Base-by-base conservation (phyloP, 2,797 vertebrate species). In the Phoxinus dragarum region DNA sequence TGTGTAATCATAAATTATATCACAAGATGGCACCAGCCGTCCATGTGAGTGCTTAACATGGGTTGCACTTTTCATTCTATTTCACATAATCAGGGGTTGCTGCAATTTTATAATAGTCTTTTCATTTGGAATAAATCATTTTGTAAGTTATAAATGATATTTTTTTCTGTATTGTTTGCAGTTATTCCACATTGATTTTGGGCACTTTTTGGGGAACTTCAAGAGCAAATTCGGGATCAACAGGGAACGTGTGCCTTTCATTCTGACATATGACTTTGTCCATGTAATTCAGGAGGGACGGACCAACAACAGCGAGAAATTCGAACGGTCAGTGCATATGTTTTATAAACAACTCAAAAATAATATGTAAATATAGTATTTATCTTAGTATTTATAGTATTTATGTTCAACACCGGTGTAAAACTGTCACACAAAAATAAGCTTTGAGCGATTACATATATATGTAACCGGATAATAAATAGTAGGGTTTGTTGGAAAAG, bases 161-260 rank as follows among this genome's bases (percentile, higher is more conserved):
- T 73, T 85, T 85, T 73, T 81, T 34, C n/a, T 81, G 86, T 85
- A 12, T 49, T 74, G 1, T 80, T 93, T 89, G 1, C 89, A 99
- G 98, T 94, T 99, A 52, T 99, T 99, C 92, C 98, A 99, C 91
- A 99, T 99, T 44, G 98, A 99, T 89, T 99, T 99, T 71, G 98
- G 98, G 36, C 98, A 99, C 93, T 98, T 99, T 88, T 92, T 99
- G 93, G 98, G 98, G 56, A 99, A 99, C 92, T 99, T 99, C 93
- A 99, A 99, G 93, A 97, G 97, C 81, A 99, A 99, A 93, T 97
- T 99, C 56, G 98, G 98, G 84, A 99, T 99, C 93, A 99, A 99
- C 88, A 96, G 98, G 52, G 98, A 99, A 89, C 97, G 98, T 1
- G 98, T 99, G 88, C 98, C 98, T 27, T 99, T 99, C 88, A 99